Base-by-base conservation (phyloP, 2,113 vertebrate genomes). In the Gallinago paraguaiae region DNA sequence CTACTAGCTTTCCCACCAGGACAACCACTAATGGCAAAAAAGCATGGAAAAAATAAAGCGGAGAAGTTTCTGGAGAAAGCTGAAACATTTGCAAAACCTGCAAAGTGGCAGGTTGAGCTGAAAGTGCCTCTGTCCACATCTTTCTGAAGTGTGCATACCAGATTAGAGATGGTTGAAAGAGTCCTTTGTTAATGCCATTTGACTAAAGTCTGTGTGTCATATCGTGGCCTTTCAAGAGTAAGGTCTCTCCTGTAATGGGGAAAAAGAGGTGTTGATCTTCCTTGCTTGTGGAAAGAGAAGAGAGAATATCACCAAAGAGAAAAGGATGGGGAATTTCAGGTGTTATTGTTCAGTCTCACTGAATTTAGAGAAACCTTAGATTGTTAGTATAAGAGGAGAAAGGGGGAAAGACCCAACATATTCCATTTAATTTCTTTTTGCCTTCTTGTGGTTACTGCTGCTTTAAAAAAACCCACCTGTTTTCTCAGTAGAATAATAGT, bases 121-220 rank as follows among this genome's bases (percentile, higher is more conserved):
- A 95, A 96, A 86, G 97, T 22, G 14, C 94, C 98, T 93, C 98
- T 96, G 75, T 97, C 98, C 98, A n/a, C 91, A 97, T 78, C 97
- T 98, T 77, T 98, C 98, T 88, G 98, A 98, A 93, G 97, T 98
- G 90, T 98, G 95, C 68, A 94, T 98, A 53, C 97, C 98, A 24
- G 98, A 98, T 85, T 98, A 98, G 95, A 98, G 98, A 90, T 98
- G 98, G 86, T 96, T 98, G 35, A 95, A 95, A 14, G 97, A 97
- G 65, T 98, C 98, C 88, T 98, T 98, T 76, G 96, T 97, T 35
- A 97, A 98, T 89, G 97, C 98, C 35, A 93, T 97, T 83, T 97
- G 98, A 48, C 95, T 98, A 72, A 98, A 98, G 92, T 97, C 96
- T 11, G 95, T 98, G 48, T 98, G 98, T 98, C 98, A 98, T 95